These are phyloP conservation scores for Candoia aspera DNA, from an alignment of 2,113 vertebrate species.

Conservation along the genomic window DNA sequence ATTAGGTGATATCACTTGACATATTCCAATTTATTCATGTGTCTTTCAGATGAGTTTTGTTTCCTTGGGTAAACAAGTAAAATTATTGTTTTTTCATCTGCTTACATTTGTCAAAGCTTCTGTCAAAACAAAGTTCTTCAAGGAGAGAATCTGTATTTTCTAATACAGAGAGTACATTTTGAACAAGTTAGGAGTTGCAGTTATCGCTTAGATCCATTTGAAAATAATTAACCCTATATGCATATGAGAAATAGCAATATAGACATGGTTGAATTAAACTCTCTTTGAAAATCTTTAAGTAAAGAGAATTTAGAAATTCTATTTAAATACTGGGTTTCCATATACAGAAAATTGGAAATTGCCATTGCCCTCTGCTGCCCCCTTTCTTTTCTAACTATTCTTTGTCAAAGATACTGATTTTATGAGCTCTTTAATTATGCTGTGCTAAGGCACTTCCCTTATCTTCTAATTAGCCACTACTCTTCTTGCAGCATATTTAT, in stretches of 20 bases:
- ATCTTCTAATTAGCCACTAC: constrained; percentile 61
- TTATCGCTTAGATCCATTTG: background rate
- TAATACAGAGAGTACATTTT: constrained; percentile 8
- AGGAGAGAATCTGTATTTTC: background rate
- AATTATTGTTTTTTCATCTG: background rate
- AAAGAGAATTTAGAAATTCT: constrained; percentile 25
- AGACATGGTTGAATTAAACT: constrained; percentile 24
- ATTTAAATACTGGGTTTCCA: constrained; percentile 45
- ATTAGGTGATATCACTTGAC: background rate
- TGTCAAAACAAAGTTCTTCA: background rate
- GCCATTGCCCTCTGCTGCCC: constrained; percentile 39
- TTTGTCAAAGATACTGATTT: constrained; percentile 51
- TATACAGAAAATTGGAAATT: constrained; percentile 46
- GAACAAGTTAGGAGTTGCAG: background rate
- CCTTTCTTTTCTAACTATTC: constrained; percentile 44
- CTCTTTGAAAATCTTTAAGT: constrained; percentile 34
- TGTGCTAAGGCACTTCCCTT: constrained; percentile 54
- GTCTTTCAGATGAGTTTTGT: background rate
- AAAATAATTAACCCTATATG: constrained; percentile 25
- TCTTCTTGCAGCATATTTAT: constrained; percentile 49
- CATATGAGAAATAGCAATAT: constrained; percentile 18
- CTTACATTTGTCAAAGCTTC: background rate
- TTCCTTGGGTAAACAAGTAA: background rate
- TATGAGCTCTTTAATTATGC: constrained; percentile 63
- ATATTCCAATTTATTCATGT: background rate